These are phyloP conservation scores for Nipponia nippon DNA, from an alignment of 2,113 vertebrate genomes.

Conservation along the genomic window DNA sequence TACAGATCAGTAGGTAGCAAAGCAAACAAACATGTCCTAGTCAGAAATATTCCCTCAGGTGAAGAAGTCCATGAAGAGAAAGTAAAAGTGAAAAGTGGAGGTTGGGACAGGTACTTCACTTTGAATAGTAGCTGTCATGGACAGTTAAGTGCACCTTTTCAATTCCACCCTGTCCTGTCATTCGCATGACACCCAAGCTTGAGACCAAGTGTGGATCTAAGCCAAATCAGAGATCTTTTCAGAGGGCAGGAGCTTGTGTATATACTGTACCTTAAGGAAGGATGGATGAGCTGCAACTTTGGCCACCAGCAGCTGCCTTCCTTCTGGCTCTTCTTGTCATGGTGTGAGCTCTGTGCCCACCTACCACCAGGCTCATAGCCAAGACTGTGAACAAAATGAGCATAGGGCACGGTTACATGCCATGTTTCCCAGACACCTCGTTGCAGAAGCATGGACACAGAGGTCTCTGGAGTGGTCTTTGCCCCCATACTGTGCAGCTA, in stretches of 20 bases:
- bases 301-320: neutral
- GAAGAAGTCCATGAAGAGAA: neutral
- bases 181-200: neutral
- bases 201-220: neutral
- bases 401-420: no score
- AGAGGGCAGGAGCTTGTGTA: neutral
- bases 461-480: neutral
- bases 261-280: neutral
- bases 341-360: neutral
- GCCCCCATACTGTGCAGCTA: neutral
- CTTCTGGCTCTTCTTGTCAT: neutral
- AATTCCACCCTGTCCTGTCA: neutral
- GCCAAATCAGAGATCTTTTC: neutral
- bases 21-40: neutral
- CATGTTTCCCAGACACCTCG: neutral
- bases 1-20: neutral
- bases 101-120: neutral
- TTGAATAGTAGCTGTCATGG: neutral
- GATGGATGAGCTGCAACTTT: neutral
- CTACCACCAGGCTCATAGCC: neutral
- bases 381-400: rapidly evolving
- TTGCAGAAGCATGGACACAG: rapidly evolving
- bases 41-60: neutral
- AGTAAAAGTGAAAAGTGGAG: neutral
- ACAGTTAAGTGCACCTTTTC: neutral